Percentiles rank a stretch among this genome's conserved stretches.
These are phyloP conservation scores for Rutpela maculata DNA, from an alignment of 2,888 invertebrate species.

Conservation along the genomic window DNA sequence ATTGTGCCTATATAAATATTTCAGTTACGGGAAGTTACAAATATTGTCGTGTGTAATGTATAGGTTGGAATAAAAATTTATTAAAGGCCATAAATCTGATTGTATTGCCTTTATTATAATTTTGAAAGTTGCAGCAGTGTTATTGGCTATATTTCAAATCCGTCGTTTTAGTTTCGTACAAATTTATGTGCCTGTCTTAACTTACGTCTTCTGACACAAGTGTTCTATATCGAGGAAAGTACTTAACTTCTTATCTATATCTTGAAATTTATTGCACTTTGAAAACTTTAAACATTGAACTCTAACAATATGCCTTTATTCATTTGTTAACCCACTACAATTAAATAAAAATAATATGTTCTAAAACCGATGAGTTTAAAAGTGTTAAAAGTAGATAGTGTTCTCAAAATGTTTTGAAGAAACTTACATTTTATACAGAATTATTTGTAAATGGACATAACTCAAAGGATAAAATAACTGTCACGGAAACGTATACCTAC, in stretches of 20 bases:
- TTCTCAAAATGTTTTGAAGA: too few relatives aligned
- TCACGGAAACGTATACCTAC: too few relatives aligned
- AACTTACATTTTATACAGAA: too few relatives aligned
- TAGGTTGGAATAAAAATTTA: constrained; percentile 39
- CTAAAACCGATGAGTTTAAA: too few relatives aligned
- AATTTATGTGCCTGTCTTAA: constrained; percentile 16
- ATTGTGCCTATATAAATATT: constrained; percentile 17
- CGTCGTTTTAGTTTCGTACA: constrained; percentile 18
- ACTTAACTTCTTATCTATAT: neutral
- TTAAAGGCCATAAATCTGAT: constrained; percentile 28
- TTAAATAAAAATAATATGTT: too few relatives aligned
- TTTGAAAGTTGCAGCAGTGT: constrained; percentile 30
- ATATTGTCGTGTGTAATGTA: constrained; percentile 29
- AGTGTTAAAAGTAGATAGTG: too few relatives aligned
- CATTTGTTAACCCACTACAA: too few relatives aligned
- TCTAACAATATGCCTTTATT: too few relatives aligned
- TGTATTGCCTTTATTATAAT: constrained; percentile 39
- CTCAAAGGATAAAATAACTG: too few relatives aligned
- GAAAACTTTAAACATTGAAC: neutral
- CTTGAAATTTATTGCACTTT: neutral
- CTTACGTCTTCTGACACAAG: constrained; percentile 7
- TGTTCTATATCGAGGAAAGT: constrained; percentile 1
- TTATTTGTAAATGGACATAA: too few relatives aligned
- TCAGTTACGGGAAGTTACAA: constrained; percentile 24
- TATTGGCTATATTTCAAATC: constrained; percentile 41